These are phyloP conservation scores for cattle (Bos taurus) DNA, from an alignment of 2,113 vertebrate species.

Conservation along the genomic window DNA sequence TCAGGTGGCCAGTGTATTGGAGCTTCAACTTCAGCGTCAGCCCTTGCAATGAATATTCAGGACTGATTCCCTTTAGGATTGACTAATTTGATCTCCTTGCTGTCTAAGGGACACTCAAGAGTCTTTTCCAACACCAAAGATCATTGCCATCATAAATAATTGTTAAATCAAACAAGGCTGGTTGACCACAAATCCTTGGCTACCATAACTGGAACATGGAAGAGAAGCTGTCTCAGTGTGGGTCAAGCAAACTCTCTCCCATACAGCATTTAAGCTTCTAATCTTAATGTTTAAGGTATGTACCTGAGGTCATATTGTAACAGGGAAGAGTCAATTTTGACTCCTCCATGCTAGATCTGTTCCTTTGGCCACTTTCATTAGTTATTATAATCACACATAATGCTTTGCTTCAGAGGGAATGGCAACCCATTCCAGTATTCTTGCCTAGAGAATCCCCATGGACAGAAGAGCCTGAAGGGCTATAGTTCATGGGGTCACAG, in stretches of 20 bases:
- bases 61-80: neutral
- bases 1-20: neutral
- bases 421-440: neutral
- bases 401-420: neutral
- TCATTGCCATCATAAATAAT: neutral
- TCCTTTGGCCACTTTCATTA: neutral
- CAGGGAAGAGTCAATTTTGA: neutral
- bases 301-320: neutral
- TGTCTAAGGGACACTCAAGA: neutral
- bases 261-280: neutral
- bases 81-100: neutral
- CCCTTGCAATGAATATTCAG: neutral
- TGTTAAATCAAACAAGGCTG: neutral
- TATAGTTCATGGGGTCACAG: neutral
- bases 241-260: neutral
- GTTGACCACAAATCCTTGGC: neutral
- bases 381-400: neutral
- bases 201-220: neutral
- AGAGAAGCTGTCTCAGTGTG: neutral
- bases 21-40: neutral
- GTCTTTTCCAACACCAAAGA: neutral
- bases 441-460: neutral
- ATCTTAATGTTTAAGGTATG: neutral
- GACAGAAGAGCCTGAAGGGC: neutral
- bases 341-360: neutral